Evolutionary conservation across 1,140 invertebrate species (phyloP), one percentile per base, ranked within the genome.

Genomic region (Lepidostoma basale): DNA sequence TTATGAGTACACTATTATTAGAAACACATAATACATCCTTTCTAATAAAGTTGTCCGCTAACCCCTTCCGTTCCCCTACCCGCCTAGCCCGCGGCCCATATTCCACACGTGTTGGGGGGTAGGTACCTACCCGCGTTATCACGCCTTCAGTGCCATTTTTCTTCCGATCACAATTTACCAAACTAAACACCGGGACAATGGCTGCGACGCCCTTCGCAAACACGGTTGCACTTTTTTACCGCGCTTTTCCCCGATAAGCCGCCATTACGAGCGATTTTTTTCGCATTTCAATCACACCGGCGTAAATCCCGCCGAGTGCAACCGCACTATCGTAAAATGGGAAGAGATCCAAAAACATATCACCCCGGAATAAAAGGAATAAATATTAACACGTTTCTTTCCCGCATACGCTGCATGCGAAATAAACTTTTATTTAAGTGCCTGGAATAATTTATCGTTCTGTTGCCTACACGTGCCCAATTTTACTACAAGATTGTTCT

Each of bases 141-240:
- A 54, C 49, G 25, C 49, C 30, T 28, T 28, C 30, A 1, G 9
- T 47, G 12, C 10, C 33, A 36, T 36, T 36, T 36, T 36, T 47
- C 5, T 54, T 54, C 49, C 49, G 49, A 54, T 54, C 25, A 14
- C 49, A 54, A 59, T 40, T 59, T 40, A 39, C 18, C 54, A 39
- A 23, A 16, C 33, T 23, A 36, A 59, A 59, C 54, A 40, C 36
- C 18, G 54, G 30, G 40, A 59, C 54, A 59, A 59, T 56, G 30
- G 30, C 54, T 30, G 1, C 54, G n/a, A 59, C 54, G 40, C 54
- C 54, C 33, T 39, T 39, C 40, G 22, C 54, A 59, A 39, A 39
- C 54, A 45, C 54, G 33, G 30, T 22, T 59, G 54, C 54, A 59
- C 54, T 59, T 59, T n/a, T 59, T 59, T 59, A 59, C 54, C 30